Percentiles rank a stretch among this genome's conserved stretches.
Evolutionary conservation across 2,797 vertebrate species (phyloP).

Genomic region (Gadopsis marmoratus): DNA sequence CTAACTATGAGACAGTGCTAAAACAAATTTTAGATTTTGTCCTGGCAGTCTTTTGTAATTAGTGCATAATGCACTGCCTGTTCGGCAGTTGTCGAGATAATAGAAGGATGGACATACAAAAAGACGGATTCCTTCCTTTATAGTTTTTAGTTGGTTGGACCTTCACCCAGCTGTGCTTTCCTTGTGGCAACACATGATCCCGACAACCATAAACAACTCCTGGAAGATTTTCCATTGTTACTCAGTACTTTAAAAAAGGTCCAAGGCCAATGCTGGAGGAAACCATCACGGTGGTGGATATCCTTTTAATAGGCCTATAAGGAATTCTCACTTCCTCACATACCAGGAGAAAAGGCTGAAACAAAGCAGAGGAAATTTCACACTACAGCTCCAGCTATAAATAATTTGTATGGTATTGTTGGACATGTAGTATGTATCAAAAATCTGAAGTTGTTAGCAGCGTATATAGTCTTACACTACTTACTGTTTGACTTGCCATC

Average conservation of each 20-base stretch:
- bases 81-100: too few relatives aligned
- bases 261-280: slow-evolving; percentile 2
- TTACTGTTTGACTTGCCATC: neutral
- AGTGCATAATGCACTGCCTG: too few relatives aligned
- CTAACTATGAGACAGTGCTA: neutral
- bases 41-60: neutral
- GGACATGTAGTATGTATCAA: neutral
- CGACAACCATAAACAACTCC: slow-evolving; percentile 40
- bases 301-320: slow-evolving; percentile 29
- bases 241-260: neutral
- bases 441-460: neutral
- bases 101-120: too few relatives aligned
- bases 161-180: neutral
- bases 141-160: neutral
- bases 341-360: slow-evolving; percentile 10
- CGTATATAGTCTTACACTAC: neutral
- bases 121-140: too few relatives aligned
- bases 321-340: slow-evolving; percentile 45
- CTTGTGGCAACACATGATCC: neutral
- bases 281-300: neutral
- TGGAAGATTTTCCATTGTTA: slow-evolving; percentile 31
- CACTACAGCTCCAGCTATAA: neutral
- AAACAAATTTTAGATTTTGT: neutral
- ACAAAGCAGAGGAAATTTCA: slow-evolving; percentile 33
- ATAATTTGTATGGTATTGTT: slow-evolving; percentile 3